A percentile compares a stretch with the other conserved stretches of the same genome.
phyloP scores from a whole-genome alignment of 2,888 invertebrate species.

The Torymus texanus region DNA sequence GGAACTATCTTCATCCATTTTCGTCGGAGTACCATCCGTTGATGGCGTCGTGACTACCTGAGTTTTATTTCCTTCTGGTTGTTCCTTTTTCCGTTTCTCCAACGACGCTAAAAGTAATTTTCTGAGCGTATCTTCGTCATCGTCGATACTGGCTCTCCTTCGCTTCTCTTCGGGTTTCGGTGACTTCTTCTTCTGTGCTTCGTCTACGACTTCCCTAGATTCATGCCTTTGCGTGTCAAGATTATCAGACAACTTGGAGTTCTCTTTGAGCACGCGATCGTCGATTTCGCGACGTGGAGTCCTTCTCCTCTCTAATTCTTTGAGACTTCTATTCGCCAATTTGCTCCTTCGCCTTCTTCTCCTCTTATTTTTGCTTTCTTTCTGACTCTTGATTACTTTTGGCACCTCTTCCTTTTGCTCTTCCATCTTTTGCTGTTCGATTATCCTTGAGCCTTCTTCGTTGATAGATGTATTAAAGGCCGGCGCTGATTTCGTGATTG shows the following conservation, averaged over 20 bases:
- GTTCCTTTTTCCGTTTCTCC: constrained; percentile 63
- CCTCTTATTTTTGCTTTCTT: neutral
- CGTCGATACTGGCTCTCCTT: constrained; percentile 65
- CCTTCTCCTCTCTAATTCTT: neutral
- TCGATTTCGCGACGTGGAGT: neutral
- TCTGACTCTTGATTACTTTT: neutral
- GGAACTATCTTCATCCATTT: too few relatives aligned
- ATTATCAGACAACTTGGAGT: neutral
- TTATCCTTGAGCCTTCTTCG: neutral
- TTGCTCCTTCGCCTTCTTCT: constrained; percentile 5
- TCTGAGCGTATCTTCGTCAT: constrained; percentile 71
- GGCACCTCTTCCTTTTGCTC: constrained; percentile 5
- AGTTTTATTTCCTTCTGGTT: neutral
- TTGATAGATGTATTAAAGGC: constrained; percentile 57
- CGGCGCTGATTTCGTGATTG: constrained; percentile 56
- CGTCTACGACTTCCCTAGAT: neutral
- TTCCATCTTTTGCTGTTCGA: too few relatives aligned
- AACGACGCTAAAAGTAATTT: constrained; percentile 69
- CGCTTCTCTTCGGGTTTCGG: constrained; percentile 14
- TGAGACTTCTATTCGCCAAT: too few relatives aligned
- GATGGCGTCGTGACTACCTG: constrained; percentile 3
- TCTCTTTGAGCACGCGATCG: neutral
- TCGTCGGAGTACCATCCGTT: too few relatives aligned
- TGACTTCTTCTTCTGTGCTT: neutral
- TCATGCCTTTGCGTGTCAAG: neutral